Percentiles rank a stretch among this genome's conserved stretches.
These are phyloP conservation scores for Ammodytes marinus DNA, from an alignment of 2,113 vertebrate genomes.

Conservation along the genomic window DNA sequence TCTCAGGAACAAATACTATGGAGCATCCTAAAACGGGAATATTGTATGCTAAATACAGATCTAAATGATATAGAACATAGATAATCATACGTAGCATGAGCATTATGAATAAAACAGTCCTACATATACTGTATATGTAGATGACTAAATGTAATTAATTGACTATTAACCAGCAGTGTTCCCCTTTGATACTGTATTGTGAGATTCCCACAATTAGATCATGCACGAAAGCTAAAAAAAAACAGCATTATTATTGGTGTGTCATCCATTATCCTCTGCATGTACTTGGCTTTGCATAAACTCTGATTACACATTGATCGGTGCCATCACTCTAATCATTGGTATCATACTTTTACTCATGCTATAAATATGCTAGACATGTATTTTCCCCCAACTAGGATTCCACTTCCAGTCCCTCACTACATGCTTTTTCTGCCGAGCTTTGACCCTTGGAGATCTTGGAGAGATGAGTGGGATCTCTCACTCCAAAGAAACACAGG, in stretches of 20 bases:
- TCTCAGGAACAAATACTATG: neutral
- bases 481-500: slow-evolving; percentile 56
- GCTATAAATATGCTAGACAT: slow-evolving; percentile 11
- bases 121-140: neutral
- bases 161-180: neutral
- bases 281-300: neutral
- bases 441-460: slow-evolving; percentile 50
- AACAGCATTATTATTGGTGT: neutral
- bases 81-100: neutral
- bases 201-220: neutral
- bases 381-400: neutral
- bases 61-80: neutral
- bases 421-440: slow-evolving; percentile 24
- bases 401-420: neutral
- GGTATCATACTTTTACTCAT: neutral
- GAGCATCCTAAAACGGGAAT: neutral
- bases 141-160: neutral
- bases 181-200: neutral
- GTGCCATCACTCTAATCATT: neutral
- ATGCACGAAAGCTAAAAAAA: neutral
- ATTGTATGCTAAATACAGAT: neutral
- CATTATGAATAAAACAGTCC: neutral
- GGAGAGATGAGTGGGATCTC: slow-evolving; percentile 52
- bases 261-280: neutral
- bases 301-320: neutral